These are phyloP conservation scores for Tetramorium parvispinum DNA, from an alignment of 1,140 invertebrate genomes.

Conservation along the genomic window DNA sequence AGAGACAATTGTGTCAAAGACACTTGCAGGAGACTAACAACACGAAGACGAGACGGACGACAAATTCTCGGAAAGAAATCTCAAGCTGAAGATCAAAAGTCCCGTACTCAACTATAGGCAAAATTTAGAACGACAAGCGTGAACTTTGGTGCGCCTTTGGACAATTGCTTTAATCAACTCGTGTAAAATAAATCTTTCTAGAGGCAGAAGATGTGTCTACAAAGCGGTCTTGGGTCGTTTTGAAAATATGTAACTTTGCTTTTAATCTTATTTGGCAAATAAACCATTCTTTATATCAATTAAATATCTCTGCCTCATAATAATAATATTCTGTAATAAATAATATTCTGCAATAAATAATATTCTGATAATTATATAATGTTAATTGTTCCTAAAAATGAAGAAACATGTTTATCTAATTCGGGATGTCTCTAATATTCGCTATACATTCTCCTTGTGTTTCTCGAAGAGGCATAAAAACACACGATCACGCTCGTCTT, in stretches of 20 bases:
- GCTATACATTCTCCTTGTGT: neutral
- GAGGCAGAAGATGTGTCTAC: neutral
- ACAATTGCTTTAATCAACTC: neutral
- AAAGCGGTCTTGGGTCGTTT: neutral
- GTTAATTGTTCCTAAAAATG: neutral
- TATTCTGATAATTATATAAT: neutral
- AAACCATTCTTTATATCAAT: neutral
- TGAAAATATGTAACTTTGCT: neutral
- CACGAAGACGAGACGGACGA: neutral
- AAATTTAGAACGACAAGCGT: slow-evolving; percentile 9
- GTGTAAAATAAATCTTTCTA: slow-evolving; percentile 2
- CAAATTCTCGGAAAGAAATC: neutral
- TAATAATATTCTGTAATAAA: no score
- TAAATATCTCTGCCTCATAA: neutral
- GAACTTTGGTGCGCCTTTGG: neutral
- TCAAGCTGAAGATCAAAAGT: neutral
- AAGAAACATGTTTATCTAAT: neutral
- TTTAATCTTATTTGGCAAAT: neutral
- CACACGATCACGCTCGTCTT: slow-evolving; percentile 2
- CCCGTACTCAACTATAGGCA: neutral
- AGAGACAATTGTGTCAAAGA: neutral
- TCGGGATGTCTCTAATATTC: neutral
- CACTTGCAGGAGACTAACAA: neutral
- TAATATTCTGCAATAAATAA: neutral
- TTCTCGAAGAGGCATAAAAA: neutral